These are phyloP conservation scores for Habrosyne pyritoides DNA, from an alignment of 2,888 invertebrate species.

Conservation along the genomic window DNA sequence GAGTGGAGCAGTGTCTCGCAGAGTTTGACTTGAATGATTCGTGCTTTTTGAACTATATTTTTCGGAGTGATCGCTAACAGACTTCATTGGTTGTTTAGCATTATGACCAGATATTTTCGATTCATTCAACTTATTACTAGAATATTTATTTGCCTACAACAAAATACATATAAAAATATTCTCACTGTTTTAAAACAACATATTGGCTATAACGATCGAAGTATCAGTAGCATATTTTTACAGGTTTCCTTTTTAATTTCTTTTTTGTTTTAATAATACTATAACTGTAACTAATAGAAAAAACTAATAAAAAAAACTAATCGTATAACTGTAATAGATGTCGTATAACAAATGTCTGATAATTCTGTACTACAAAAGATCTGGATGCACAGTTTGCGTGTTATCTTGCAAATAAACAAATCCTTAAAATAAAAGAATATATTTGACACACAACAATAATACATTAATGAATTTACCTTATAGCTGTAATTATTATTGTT, in stretches of 20 bases:
- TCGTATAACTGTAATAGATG: too few species aligned
- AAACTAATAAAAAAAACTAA: too few species aligned
- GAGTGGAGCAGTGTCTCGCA: conserved; percentile 37
- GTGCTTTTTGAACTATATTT: conserved; percentile 42
- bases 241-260: too few species aligned
- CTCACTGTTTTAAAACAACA: conserved; percentile 18
- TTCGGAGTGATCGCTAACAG: conserved; percentile 43
- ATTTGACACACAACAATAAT: conserved; percentile 13
- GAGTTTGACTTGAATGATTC: conserved; percentile 35
- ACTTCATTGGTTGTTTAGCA: conserved; percentile 44
- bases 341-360: too few species aligned
- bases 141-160: conserved; percentile 25
- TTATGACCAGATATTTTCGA: conserved; percentile 40
- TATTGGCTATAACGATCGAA: too few species aligned
- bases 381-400: too few species aligned
- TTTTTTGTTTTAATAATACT: too few species aligned
- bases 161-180: conserved; percentile 4
- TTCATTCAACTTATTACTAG: conserved; percentile 55
- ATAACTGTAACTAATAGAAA: too few species aligned
- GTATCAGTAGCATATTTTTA: too few species aligned
- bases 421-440: conserved; percentile 35
- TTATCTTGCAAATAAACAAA: too few species aligned
- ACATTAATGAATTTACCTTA: conserved; percentile 46
- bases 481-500: conserved; percentile 58
- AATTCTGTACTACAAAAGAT: too few species aligned